phyloP scores from a whole-genome alignment of 2,888 invertebrate species.

The Coleophora deauratella region DNA sequence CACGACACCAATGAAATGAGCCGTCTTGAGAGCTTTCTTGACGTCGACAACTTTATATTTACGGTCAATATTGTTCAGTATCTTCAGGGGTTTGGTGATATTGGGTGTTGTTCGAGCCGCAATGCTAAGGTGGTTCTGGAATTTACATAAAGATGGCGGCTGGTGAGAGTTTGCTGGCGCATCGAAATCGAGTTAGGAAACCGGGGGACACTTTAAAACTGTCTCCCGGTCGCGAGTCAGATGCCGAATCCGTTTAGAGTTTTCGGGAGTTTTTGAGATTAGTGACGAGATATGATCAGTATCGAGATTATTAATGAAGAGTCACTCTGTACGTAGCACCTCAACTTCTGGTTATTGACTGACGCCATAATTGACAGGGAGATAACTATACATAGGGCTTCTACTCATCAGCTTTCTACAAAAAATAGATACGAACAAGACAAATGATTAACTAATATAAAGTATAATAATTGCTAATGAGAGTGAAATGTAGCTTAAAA shows the following conservation, averaged over 20 bases:
- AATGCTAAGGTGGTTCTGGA: constrained; percentile 39
- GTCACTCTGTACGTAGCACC: too few relatives aligned
- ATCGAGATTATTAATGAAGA: too few relatives aligned
- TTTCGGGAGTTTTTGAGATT: constrained; percentile 38
- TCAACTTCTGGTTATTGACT: too few relatives aligned
- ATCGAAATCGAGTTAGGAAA: constrained; percentile 66
- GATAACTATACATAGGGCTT: too few relatives aligned
- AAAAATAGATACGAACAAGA: too few relatives aligned
- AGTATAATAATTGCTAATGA: too few relatives aligned
- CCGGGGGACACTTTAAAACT: constrained; percentile 65
- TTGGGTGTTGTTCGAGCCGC: constrained; percentile 19
- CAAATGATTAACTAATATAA: too few relatives aligned
- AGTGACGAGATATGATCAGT: too few relatives aligned
- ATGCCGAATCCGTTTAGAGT: constrained; percentile 68
- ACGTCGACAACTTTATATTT: constrained; percentile 19
- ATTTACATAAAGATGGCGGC: constrained; percentile 69
- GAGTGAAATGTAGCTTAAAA: too few relatives aligned
- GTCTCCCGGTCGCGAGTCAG: constrained; percentile 69
- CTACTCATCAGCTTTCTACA: too few relatives aligned
- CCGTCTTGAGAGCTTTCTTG: constrained; percentile 32
- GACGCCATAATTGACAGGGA: too few relatives aligned
- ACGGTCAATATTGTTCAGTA: constrained; percentile 14
- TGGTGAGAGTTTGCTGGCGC: constrained; percentile 51
- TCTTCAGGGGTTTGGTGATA: not conserved
- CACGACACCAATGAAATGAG: constrained; percentile 49